These are phyloP conservation scores for Thera britannica DNA, from an alignment of 2,888 invertebrate species.

Conservation along the genomic window DNA sequence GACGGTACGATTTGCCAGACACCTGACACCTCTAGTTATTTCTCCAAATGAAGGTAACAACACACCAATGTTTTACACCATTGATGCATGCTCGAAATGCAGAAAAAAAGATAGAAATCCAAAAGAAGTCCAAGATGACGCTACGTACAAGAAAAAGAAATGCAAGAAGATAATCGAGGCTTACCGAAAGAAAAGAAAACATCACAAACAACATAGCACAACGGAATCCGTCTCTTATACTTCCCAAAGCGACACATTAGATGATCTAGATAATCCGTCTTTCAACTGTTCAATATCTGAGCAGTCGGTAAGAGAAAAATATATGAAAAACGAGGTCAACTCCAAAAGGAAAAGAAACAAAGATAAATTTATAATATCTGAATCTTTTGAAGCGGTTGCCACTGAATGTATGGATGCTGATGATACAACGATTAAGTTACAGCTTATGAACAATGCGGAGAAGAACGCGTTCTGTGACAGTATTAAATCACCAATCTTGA, in stretches of 20 bases:
- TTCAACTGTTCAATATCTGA: conserved; percentile 68
- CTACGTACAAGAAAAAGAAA: conserved; percentile 41
- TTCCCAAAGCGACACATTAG: conserved; percentile 65
- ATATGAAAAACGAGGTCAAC: conserved; percentile 50
- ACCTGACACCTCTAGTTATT: conserved; percentile 66
- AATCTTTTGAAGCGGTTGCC: conserved; percentile 71
- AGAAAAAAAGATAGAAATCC: conserved; percentile 51
- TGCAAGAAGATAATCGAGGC: conserved; percentile 54
- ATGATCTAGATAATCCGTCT: conserved; percentile 70
- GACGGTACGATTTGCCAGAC: conserved; percentile 70
- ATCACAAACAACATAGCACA: conserved; percentile 51
- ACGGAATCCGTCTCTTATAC: conserved; percentile 59
- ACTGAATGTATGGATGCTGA: conserved; percentile 55
- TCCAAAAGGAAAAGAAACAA: conserved; percentile 43
- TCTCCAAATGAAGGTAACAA: conserved; percentile 56
- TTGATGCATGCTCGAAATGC: conserved; percentile 61
- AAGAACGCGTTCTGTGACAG: conserved; percentile 65
- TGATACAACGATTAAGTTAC: conserved; percentile 69
- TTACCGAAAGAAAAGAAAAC: conserved; percentile 50
- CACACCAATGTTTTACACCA: conserved; percentile 63
- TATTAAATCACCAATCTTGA: conserved; percentile 65
- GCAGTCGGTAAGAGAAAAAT: conserved; percentile 57
- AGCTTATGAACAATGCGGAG: conserved; percentile 73
- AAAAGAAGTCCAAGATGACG: conserved; percentile 24
- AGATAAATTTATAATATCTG: conserved; percentile 58